These are phyloP conservation scores for Caenorhabditis wallacei DNA, from an alignment of 2,888 invertebrate species.

Conservation along the genomic window DNA sequence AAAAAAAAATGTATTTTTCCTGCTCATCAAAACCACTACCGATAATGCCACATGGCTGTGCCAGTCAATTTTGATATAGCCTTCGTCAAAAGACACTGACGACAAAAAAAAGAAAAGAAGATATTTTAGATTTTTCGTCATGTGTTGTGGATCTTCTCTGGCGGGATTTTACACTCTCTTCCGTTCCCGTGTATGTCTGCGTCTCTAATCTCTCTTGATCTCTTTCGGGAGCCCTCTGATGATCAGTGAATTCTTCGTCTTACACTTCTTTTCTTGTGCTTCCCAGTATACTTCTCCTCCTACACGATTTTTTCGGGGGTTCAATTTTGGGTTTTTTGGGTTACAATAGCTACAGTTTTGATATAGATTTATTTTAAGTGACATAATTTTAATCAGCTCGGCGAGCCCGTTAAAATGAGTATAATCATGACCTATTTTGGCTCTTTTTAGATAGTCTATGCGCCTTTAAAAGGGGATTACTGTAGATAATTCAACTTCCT, in stretches of 20 bases:
- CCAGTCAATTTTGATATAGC: conserved; percentile 14
- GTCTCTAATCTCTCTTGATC: neutral
- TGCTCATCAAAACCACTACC: neutral
- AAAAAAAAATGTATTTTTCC: too few species aligned
- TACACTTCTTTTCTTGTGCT: neutral
- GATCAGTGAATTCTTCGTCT: neutral
- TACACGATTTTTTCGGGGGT: neutral
- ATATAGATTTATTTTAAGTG: too few species aligned
- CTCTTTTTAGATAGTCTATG: too few species aligned
- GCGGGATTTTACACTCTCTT: conserved; percentile 4
- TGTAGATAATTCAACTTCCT: too few species aligned
- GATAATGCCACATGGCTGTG: neutral
- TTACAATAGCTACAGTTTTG: neutral
- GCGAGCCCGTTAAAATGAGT: too few species aligned
- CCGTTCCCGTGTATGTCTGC: neutral
- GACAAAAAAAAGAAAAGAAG: neutral
- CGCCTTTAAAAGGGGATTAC: too few species aligned
- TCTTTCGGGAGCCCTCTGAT: neutral
- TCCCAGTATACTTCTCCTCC: neutral
- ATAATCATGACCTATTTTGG: too few species aligned
- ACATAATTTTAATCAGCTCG: too few species aligned
- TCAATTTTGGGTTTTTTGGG: neutral
- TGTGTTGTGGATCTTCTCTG: neutral
- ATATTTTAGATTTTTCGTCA: neutral
- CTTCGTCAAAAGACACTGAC: neutral